Conservation (phyloP, 2,113 vertebrate species). For the Lipotes vexillifer region DNA sequence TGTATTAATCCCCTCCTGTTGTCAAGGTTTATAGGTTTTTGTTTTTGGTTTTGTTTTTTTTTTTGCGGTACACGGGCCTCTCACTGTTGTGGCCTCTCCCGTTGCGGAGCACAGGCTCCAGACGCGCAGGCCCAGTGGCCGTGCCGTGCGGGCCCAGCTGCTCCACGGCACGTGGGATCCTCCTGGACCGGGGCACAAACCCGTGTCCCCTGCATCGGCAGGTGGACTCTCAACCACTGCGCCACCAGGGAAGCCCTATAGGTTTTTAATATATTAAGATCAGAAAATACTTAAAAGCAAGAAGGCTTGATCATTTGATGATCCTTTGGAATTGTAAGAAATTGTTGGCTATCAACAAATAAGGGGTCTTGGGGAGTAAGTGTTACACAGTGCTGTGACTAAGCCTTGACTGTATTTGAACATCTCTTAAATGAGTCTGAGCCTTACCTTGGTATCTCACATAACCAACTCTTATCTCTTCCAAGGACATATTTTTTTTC, state of each 20-base stretch:
- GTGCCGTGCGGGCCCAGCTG: no score
- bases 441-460: background rate
- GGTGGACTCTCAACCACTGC: no score
- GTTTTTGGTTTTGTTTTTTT: no score
- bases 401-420: slow-evolving; percentile 2
- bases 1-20: slow-evolving; percentile 59
- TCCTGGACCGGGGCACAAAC: no score
- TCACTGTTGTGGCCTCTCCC: no score
- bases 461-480: background rate
- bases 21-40: slow-evolving; percentile 43
- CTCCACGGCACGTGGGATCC: no score
- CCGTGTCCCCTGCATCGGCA: no score
- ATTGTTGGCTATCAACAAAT: background rate
- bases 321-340: slow-evolving; percentile 24
- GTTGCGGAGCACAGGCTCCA: no score
- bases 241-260: background rate
- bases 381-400: background rate
- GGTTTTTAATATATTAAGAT: slow-evolving; percentile 46
- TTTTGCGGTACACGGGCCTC: no score
- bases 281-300: slow-evolving; percentile 44
- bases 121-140: no score
- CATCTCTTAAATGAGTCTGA: background rate
- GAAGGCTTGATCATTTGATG: slow-evolving; percentile 60
- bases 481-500: slow-evolving; percentile 32
- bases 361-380: background rate